Base-by-base conservation (phyloP, 1,140 invertebrate species). In the Trachymyrmex cornetzi region DNA sequence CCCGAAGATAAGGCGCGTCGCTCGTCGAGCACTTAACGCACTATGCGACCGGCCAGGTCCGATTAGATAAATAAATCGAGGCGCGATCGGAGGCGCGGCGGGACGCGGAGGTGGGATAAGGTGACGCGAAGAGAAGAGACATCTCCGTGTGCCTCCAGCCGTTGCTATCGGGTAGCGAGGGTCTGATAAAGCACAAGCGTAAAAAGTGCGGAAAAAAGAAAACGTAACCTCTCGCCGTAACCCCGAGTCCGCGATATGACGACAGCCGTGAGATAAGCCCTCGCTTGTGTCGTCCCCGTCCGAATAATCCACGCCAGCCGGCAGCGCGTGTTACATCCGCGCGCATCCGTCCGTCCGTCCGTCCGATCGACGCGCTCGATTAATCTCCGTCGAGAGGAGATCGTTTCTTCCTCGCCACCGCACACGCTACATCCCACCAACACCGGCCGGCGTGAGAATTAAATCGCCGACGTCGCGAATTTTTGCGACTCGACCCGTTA, bases 171-270 rank as follows among this genome's bases (percentile, higher is more conserved):
- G 24, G 61, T 24, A 63, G n/a, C 59, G 19, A 27, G 44, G 48
- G 12, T 14, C 30, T 69, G 88, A 88, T 85, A 90, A 88, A 90
- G 50, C 75, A 77, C 77, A 81, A 90, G 71, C 55, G 22, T 85
- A 85, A 90, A 80, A 75, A 75, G 55, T 30, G n/a, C 30, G n/a
- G 50, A 57, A 67, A 77, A 86, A 85, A 90, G 86, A 90, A 90
- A 81, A 90, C 67, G 77, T 86, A 90, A 90, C 86, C 85, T 89
- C 89, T 86, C 77, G 85, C 61, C 79, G 85, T 90, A 87, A 90
- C 86, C 88, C 87, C 84, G 80, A 88, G 86, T 59, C 59, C 69
- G 69, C 75, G 63, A 81, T 85, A 86, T 85, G 86, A 90, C 89
- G 86, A 87, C 86, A 88, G 67, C 24, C 72, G 55, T 59, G 57